A percentile compares a stretch with the other conserved stretches of the same genome.
These are phyloP conservation scores for Linepithema humile DNA, from an alignment of 1,140 invertebrate genomes.

Conservation along the genomic window DNA sequence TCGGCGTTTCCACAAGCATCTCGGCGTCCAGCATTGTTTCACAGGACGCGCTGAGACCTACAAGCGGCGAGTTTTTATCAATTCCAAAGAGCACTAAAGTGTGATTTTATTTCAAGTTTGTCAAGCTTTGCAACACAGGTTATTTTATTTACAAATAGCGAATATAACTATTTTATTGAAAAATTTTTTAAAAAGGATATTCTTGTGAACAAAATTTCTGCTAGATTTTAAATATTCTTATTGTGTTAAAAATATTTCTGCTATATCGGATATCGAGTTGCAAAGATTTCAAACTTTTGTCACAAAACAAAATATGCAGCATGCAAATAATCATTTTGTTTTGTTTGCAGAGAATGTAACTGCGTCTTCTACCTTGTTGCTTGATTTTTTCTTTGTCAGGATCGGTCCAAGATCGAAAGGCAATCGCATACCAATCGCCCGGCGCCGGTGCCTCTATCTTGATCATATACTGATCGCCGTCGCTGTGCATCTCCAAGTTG, in stretches of 20 bases:
- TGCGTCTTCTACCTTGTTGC: conserved; percentile 87
- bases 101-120: neutral
- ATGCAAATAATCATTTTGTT: neutral
- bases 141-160: neutral
- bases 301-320: neutral
- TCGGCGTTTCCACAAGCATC: conserved; percentile 82
- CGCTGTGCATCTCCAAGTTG: conserved; percentile 82
- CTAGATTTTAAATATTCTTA: neutral
- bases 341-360: neutral
- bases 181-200: neutral
- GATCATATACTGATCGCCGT: conserved; percentile 84
- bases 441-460: conserved; percentile 87
- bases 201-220: no score
- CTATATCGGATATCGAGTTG: neutral
- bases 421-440: conserved; percentile 92
- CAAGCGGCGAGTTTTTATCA: conserved; percentile 5
- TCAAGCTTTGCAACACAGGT: neutral
- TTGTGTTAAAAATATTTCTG: neutral
- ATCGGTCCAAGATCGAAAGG: conserved; percentile 90
- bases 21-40: conserved; percentile 86
- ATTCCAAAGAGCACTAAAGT: neutral
- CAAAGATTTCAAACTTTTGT: no score
- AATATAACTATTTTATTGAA: neutral
- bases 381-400: conserved; percentile 88
- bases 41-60: conserved; percentile 84